Evolutionary conservation across 2,888 invertebrate genomes (phyloP), one percentile per base, ranked within the genome.

Genomic region (Tortrix viridana): DNA sequence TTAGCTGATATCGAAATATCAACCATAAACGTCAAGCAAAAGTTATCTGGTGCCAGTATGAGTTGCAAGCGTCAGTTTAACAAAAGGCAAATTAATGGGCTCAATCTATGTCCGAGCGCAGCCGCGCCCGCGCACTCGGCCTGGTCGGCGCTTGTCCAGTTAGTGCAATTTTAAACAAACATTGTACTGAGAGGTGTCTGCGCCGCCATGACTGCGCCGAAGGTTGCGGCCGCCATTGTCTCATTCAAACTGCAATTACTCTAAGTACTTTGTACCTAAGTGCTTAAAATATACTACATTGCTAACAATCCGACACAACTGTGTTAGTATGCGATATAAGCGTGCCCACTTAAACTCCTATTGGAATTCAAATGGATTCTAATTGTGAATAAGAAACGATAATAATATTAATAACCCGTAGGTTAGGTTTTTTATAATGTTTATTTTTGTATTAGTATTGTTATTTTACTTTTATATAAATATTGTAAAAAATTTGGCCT

Each of bases 141-240:
- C 65, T 76, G 76, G 79, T 81, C 72, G 76, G 78, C n/a, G 80
- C 79, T 82, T 77, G 81, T 81, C 84, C 80, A 85, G 84, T 85
- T 83, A 83, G 83, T 83, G 82, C 81, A 85, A 82, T 83, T 81
- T 83, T 80, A 79, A 81, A 76, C 76, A 75, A 81, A 82, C 84
- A 84, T 79, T 80, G 81, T 79, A 76, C 74, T 23, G 53, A 19
- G 54, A 23, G 47, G 53, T 41, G 44, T 54, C 47, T 23, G 32
- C 76, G 78, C 79, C 65, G 73, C 73, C 73, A 76, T 75, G 67
- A 66, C 74, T 74, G 74, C 69, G 66, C 67, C 71, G 81, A 85
- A 85, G 84, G 85, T 75, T 80, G 81, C 71, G 79, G 79, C 74
- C 69, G 68, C 62, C 52, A 50, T 65, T 74, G 84, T 74, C 84